Conservation (phyloP, 53 echinoderm and acorn worm species). For the Pentamera pediparva region DNA sequence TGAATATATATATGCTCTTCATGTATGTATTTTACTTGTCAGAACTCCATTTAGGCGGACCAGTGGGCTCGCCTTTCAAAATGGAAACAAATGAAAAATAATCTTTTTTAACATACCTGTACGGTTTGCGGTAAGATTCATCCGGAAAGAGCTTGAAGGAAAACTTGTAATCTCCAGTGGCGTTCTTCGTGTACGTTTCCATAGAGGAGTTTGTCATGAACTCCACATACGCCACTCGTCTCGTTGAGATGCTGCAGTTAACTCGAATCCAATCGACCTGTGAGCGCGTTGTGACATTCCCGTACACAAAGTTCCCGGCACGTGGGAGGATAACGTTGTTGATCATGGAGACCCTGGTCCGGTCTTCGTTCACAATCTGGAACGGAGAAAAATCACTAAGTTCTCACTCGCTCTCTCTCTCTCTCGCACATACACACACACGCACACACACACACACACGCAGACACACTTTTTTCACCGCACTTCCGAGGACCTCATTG, state of each 20-base stretch:
- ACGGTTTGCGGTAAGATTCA: constrained; percentile 28
- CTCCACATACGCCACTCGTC: constrained; percentile 47
- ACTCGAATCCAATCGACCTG: constrained; percentile 49
- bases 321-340: constrained; percentile 61
- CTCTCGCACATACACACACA: not conserved
- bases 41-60: no score
- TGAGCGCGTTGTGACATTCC: not conserved
- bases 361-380: constrained; percentile 26
- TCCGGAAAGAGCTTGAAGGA: constrained; percentile 50
- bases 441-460: not conserved
- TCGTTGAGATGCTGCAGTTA: constrained; percentile 57
- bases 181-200: constrained; percentile 38
- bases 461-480: not conserved
- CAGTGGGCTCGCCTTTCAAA: no score
- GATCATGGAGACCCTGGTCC: constrained; percentile 30
- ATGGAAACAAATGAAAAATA: not conserved
- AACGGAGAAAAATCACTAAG: not conserved
- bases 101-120: constrained; percentile 8
- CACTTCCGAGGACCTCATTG: no score
- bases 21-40: no score
- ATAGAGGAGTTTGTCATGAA: constrained; percentile 68
- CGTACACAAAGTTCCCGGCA: not conserved
- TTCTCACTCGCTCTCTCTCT: not conserved
- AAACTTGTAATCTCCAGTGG: constrained; percentile 68
- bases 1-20: not conserved